Conservation (phyloP, 2,113 vertebrate species). For the Solea senegalensis region DNA sequence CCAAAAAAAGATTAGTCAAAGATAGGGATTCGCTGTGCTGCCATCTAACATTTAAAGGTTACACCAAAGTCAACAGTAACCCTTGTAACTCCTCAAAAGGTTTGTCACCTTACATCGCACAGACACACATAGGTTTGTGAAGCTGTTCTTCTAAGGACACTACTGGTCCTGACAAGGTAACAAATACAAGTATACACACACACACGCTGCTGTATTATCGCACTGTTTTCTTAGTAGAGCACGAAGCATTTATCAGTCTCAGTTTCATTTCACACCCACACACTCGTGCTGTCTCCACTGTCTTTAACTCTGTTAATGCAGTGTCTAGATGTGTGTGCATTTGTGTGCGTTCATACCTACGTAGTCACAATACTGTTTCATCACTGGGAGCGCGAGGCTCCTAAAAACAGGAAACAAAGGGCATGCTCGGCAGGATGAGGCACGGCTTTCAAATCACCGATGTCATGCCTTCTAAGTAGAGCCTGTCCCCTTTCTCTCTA, state of each 20-base stretch:
- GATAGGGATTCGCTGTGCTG: not conserved
- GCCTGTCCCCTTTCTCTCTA: slow-evolving; percentile 31
- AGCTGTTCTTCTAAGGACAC: too few species aligned
- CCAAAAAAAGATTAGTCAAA: not conserved
- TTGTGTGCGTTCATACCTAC: slow-evolving; percentile 38
- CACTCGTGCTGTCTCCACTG: slow-evolving; percentile 30
- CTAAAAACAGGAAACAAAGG: slow-evolving; percentile 50
- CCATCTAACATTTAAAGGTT: not conserved
- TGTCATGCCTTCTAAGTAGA: slow-evolving; percentile 37
- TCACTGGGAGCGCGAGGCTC: slow-evolving; percentile 31
- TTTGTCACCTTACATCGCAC: not conserved
- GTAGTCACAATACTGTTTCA: slow-evolving; percentile 50
- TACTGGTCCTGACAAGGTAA: too few species aligned
- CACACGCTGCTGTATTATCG: slow-evolving; percentile 24
- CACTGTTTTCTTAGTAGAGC: slow-evolving; percentile 30
- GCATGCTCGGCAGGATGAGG: slow-evolving; percentile 9
- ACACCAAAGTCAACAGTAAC: not conserved
- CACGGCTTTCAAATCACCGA: slow-evolving; percentile 40
- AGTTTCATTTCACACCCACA: slow-evolving; percentile 43
- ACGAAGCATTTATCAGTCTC: slow-evolving; percentile 44
- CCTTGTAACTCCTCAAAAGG: too few species aligned
- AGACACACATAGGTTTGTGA: not conserved
- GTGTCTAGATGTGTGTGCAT: slow-evolving; percentile 19
- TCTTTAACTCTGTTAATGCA: slow-evolving; percentile 22
- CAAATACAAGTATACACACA: not conserved